Percentiles rank a stretch among this genome's conserved stretches.
Conservation (phyloP, 2,113 vertebrate species). For the Tragelaphus buxtoni region DNA sequence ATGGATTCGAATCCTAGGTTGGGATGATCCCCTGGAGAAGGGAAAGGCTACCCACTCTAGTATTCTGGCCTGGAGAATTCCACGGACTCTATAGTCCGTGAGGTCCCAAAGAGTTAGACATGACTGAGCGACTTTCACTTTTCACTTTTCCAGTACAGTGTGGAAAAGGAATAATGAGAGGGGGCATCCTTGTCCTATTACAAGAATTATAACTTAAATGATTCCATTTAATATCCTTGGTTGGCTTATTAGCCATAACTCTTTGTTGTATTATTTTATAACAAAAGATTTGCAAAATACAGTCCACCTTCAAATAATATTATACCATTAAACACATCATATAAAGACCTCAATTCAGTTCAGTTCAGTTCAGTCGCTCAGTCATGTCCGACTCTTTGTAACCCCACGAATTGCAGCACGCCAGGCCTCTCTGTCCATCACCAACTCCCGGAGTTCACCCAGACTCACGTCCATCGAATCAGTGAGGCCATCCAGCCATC, state of each 20-base stretch:
- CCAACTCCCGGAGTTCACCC: no score
- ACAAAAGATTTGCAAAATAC: not conserved
- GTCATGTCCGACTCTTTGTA: fast-evolving
- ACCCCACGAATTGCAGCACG: fast-evolving
- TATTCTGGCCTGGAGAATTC: not conserved
- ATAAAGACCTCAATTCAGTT: not conserved
- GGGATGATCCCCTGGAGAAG: not conserved
- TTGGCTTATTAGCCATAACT: not conserved
- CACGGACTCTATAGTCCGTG: not conserved
- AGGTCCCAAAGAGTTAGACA: not conserved
- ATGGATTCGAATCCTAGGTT: not conserved
- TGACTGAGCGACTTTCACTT: not conserved
- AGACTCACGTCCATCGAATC: fast-evolving
- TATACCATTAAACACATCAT: not conserved
- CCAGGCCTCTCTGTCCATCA: no score
- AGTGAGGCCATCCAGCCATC: no score
- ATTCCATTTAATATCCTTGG: not conserved
- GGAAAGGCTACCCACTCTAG: not conserved
- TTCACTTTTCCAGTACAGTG: not conserved
- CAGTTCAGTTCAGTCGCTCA: no score
- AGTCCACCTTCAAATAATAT: not conserved
- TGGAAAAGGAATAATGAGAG: not conserved
- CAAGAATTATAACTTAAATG: not conserved
- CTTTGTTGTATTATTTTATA: not conserved
- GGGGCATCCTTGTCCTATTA: not conserved